These are phyloP conservation scores for Acleris sparsana DNA, from an alignment of 2,888 invertebrate species.

Conservation along the genomic window DNA sequence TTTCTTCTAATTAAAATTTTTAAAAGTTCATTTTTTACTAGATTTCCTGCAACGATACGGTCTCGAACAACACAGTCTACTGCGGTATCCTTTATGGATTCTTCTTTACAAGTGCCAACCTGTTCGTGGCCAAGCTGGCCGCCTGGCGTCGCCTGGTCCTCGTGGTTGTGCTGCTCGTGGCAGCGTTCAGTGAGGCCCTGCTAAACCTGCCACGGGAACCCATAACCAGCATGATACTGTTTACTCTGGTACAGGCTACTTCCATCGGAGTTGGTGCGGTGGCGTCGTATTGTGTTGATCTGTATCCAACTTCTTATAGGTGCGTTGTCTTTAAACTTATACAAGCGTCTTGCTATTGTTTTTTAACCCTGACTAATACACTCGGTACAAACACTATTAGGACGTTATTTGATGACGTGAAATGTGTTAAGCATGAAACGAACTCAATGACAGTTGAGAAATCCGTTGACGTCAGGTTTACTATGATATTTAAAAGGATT, in stretches of 20 bases:
- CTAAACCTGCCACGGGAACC: constrained; percentile 67
- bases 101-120: constrained; percentile 80
- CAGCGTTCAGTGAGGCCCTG: constrained; percentile 79
- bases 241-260: constrained; percentile 54
- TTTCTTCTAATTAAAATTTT: no score
- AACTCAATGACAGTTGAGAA: no score
- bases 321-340: constrained; percentile 36
- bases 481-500: no score
- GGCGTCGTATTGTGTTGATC: constrained; percentile 58
- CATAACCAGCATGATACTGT: constrained; percentile 54
- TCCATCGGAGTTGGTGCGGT: constrained; percentile 54
- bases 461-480: no score
- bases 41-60: constrained; percentile 63
- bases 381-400: no score
- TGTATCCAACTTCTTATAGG: constrained; percentile 65
- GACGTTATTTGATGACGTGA: no score
- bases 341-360: no score
- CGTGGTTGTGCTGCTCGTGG: constrained; percentile 65
- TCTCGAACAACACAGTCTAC: constrained; percentile 82
- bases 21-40: no score
- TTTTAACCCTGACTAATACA: no score
- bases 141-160: constrained; percentile 77
- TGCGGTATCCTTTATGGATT: constrained; percentile 84
- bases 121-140: constrained; percentile 67
- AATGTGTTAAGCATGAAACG: no score